Base-by-base conservation (phyloP, 2,797 vertebrate genomes). In the Lerista edwardsae region DNA sequence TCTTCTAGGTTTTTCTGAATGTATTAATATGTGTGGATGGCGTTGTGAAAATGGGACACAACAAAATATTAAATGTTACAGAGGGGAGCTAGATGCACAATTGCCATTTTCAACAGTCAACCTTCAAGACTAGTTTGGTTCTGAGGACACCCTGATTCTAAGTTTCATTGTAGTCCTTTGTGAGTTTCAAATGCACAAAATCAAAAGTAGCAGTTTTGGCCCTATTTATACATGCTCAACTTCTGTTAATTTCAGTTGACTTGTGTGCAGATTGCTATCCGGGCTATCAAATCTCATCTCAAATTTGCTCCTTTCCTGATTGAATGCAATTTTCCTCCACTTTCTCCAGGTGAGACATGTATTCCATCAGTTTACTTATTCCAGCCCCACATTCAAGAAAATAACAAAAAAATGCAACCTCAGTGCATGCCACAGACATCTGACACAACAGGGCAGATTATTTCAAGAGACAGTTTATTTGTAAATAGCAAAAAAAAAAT, bases 401-500 rank as follows among this genome's bases (percentile, higher is more conserved):
- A 96, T 62, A 94, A n/a, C n/a, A 95, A 93, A 92, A 76, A 92
- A 91, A 95, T 86, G 92, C 96, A 97, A 93, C 71, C 64, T 78
- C 93, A 95, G 8, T 96, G 96, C 97, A 97, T 97, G 97, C 92
- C 93, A 88, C 93, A 91, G 91, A 94, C 93, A 92, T 94, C 57
- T 76, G 89, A 90, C 86, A 88, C 84, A 86, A 87, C 88, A 86
- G 87, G 86, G 92, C 85, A 91, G 89, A 88, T 87, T 86, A 90
- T 79, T 90, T 92, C 86, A 84, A 85, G 92, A 95, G 89, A 95
- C 94, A 96, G 96, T 96, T 97, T 97, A 96, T 94, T 93, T 97
- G 97, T 98, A 98, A 96, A 98, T 97, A 97, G 91, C 92, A 93
- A 94, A 88, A 74, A 86, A 87, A 88, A 41, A 94, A 95, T 93